Conservation (phyloP, 2,113 vertebrate species). For the Alaudala cheleensis region DNA sequence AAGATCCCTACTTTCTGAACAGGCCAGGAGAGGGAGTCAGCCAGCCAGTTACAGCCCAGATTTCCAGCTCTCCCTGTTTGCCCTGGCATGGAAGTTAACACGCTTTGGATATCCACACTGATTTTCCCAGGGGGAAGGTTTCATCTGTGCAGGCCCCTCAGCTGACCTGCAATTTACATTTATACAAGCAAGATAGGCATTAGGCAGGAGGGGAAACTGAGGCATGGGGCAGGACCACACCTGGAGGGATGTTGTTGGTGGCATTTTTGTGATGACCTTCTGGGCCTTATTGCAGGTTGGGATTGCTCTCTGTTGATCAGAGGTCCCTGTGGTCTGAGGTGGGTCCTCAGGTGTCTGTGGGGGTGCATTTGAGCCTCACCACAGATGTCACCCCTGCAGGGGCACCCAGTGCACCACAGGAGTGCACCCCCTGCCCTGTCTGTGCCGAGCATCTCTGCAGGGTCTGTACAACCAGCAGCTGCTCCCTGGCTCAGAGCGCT, state of each 20-base stretch:
- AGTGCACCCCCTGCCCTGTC: rapidly evolving
- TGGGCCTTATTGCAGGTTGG: not conserved
- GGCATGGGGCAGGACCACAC: rapidly evolving
- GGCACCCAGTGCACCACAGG: rapidly evolving
- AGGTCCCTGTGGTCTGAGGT: not conserved
- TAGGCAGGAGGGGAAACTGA: not conserved
- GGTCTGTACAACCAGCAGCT: not conserved
- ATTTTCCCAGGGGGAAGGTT: not conserved
- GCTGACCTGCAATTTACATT: not conserved
- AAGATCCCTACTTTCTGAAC: not conserved
- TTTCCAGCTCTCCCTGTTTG: not conserved
- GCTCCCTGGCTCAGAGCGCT: rapidly evolving
- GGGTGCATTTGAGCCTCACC: not conserved
- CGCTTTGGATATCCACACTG: not conserved
- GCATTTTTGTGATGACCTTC: not conserved
- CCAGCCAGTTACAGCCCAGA: not conserved
- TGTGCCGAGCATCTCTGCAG: rapidly evolving
- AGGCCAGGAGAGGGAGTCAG: conserved; percentile 51
- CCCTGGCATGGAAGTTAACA: not conserved
- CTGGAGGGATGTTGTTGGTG: not conserved
- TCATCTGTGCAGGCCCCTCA: not conserved
- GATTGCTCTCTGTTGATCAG: not conserved
- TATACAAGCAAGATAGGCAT: not conserved
- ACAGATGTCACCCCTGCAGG: rapidly evolving
- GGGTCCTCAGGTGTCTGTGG: not conserved